Base-by-base conservation (phyloP, 2,888 invertebrate species). In the Habrosyne pyritoides region DNA sequence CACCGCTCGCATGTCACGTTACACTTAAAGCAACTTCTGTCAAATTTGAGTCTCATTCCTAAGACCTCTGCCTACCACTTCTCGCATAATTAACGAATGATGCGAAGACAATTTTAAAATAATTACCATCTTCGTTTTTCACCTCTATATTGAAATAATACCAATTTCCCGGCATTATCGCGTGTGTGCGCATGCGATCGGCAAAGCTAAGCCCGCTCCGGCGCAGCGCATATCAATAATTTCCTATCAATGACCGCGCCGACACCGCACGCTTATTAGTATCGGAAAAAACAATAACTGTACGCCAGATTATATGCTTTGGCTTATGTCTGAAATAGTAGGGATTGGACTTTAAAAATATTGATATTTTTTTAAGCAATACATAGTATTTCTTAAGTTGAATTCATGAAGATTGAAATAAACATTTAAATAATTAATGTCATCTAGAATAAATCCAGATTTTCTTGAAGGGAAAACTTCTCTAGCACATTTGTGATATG, bases 251-350 rank as follows among this genome's bases (percentile, higher is more conserved):
- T 89, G 88, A 86, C 85, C 82, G 72, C 71, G 73, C 83, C 73
- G 77, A 59, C 84, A 42, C 42, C 42, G 42, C 42, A 42, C 85
- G 82, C 86, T 90, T 90, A 91, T 91, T 91, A 91, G 79, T 71
- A 74, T 75, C 66, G 77, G 72, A 87, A 87, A 89, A 90, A 89
- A 90, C 86, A 91, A 91, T 88, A 87, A 89, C 84, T 84, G 83
- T 80, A 77, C 61, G 66, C 66, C 68, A 80, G 85, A 86, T 87
- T 85, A 87, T 83, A 86, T 75, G 67, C 66, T 69, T 64, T 60
- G 67, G 59, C 66, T 46, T 60, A 63, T 55, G 56, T 70, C 57
- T 30, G 67, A 75, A 53, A 63, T 72, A 61, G 21, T 75, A 64
- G 73, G 85, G 90, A 89, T 72, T 61, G 54, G 67, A 57, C 63